These are phyloP conservation scores for Neelides sp. DNA, from an alignment of 1,140 invertebrate species.

Conservation along the genomic window DNA sequence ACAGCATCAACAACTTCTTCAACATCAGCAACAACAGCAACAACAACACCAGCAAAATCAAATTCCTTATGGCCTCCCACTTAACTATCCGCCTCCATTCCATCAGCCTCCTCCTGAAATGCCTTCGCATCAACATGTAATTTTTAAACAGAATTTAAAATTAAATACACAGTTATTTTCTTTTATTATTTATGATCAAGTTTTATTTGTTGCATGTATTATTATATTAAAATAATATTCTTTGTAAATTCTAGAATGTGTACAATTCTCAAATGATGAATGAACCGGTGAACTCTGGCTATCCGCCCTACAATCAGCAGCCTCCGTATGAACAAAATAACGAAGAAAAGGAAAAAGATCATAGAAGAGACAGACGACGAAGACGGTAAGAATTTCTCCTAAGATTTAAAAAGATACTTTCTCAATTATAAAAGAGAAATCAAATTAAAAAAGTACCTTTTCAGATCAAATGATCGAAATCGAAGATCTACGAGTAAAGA, in stretches of 20 bases:
- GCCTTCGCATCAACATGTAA: slow-evolving; percentile 12
- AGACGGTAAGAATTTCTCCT: background rate
- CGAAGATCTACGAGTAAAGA: background rate
- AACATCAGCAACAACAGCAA: slow-evolving; percentile 8
- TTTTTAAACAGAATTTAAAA: too few relatives aligned
- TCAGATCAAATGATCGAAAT: background rate
- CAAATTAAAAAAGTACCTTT: background rate
- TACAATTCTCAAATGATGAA: too few relatives aligned
- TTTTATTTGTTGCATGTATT: background rate
- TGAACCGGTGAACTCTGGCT: too few relatives aligned
- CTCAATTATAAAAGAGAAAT: background rate
- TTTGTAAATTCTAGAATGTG: too few relatives aligned
- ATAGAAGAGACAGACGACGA: slow-evolving; percentile 7
- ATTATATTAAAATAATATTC: too few relatives aligned
- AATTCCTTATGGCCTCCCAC: too few relatives aligned
- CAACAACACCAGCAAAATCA: background rate
- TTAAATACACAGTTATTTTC: background rate
- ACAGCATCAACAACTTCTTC: slow-evolving; percentile 31
- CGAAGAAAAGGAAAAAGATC: slow-evolving; percentile 10
- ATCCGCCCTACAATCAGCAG: background rate
- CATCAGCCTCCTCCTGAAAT: slow-evolving; percentile 21
- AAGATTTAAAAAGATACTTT: background rate
- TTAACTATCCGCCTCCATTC: too few relatives aligned
- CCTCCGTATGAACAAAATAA: slow-evolving; percentile 9
- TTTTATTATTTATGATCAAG: background rate